Conservation (phyloP, 2,888 invertebrate genomes). For the Troides aeacus region DNA sequence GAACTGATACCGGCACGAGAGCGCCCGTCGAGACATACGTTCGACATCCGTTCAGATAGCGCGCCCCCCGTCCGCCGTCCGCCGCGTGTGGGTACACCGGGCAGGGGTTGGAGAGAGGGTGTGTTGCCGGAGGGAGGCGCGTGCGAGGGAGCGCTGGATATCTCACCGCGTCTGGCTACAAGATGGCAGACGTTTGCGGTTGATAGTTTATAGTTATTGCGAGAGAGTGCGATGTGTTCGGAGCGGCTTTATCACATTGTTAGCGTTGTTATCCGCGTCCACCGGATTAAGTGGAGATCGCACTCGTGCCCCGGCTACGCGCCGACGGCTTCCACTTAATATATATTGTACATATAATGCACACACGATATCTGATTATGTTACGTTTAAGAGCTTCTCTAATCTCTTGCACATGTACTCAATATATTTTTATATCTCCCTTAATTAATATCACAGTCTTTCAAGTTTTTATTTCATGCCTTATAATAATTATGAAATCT, state of each 20-base stretch:
- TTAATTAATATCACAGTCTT: neutral
- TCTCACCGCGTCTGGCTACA: slow-evolving; percentile 73
- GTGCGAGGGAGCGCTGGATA: slow-evolving; percentile 67
- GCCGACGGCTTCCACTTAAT: slow-evolving; percentile 58
- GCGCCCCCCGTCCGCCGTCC: slow-evolving; percentile 47
- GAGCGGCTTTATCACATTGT: slow-evolving; percentile 77
- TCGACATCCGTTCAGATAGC: slow-evolving; percentile 39
- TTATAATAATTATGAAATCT: neutral
- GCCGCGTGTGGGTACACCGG: slow-evolving; percentile 15
- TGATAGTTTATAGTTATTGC: slow-evolving; percentile 80
- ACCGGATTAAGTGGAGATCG: slow-evolving; percentile 72
- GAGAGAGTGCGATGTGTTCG: slow-evolving; percentile 72
- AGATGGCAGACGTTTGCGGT: slow-evolving; percentile 79
- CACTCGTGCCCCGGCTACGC: slow-evolving; percentile 46
- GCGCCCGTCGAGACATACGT: slow-evolving; percentile 40
- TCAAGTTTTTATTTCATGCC: neutral
- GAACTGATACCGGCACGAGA: slow-evolving; percentile 36
- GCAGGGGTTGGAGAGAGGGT: slow-evolving; percentile 49
- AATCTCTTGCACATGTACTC: slow-evolving; percentile 2
- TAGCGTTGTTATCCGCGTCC: slow-evolving; percentile 75
- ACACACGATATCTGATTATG: slow-evolving; percentile 43
- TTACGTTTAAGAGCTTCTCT: slow-evolving; percentile 30
- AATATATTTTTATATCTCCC: neutral
- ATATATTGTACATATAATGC: slow-evolving; percentile 46
- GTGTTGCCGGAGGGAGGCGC: slow-evolving; percentile 43